Evolutionary conservation across 1,140 invertebrate species (phyloP).

Genomic region (Zaprionus gabonicus): DNA sequence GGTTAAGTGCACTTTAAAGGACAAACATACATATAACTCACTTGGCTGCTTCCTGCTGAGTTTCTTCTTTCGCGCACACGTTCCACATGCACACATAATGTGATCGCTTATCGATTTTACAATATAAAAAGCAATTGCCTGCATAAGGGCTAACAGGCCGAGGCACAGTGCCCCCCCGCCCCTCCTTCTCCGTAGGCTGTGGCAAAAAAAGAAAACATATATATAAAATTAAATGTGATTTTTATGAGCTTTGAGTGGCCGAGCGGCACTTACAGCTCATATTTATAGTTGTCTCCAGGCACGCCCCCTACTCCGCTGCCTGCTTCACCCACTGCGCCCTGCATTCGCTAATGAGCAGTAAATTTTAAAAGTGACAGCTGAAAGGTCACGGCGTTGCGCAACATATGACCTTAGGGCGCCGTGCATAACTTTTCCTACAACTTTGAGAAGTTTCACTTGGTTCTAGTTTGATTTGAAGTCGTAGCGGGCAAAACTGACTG

Average conservation of each 20-base stretch:
- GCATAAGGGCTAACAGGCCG: conserved; percentile 51
- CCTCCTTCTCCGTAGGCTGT: neutral
- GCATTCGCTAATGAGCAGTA: conserved; percentile 43
- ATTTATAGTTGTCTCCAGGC: conserved; percentile 37
- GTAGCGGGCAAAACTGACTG: neutral
- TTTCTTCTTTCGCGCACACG: conserved; percentile 52
- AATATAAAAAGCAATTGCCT: conserved; percentile 83
- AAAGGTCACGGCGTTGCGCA: conserved; percentile 21
- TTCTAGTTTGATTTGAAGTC: neutral
- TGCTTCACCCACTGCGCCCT: neutral
- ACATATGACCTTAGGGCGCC: neutral
- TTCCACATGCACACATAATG: conserved; percentile 64
- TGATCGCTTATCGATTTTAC: conserved; percentile 83
- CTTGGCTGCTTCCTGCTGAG: conserved; percentile 66
- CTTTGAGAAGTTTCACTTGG: neutral
- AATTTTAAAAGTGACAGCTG: conserved; percentile 35
- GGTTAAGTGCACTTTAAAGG: conserved; percentile 82
- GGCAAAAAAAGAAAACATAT: conserved; percentile 20
- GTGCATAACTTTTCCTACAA: neutral
- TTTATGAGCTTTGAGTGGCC: conserved; percentile 70
- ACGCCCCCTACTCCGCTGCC: neutral
- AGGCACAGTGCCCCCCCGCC: neutral
- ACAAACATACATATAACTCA: conserved; percentile 81
- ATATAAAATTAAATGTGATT: conserved; percentile 72
- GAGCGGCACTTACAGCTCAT: conserved; percentile 37